Evolutionary conservation across 2,113 vertebrate species (phyloP).

Genomic region (cattle (Bos taurus)): DNA sequence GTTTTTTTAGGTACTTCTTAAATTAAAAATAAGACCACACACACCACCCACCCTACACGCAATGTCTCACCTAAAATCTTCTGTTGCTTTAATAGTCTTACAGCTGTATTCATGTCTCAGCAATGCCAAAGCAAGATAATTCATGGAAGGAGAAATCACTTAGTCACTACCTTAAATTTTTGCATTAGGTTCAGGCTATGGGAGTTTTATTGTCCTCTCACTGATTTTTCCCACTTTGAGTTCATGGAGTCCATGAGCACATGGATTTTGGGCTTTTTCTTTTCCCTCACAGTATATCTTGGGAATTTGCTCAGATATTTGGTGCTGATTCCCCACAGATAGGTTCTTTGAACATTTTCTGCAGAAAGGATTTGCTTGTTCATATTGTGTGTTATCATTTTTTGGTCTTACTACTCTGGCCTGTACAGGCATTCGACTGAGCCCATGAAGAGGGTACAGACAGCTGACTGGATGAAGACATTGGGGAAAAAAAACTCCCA

Average conservation of each 20-base stretch:
- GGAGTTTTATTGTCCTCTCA: neutral
- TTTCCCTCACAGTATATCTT: neutral
- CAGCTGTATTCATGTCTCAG: neutral
- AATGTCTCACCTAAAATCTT: neutral
- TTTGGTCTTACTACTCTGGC: neutral
- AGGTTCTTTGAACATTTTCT: neutral
- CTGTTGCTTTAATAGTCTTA: neutral
- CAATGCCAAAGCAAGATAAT: neutral
- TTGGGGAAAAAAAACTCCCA: conserved; percentile 48
- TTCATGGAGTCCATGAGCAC: neutral
- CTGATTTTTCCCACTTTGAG: neutral
- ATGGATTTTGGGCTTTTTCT: neutral
- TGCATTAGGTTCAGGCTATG: neutral
- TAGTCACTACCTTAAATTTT: neutral
- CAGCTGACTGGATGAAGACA: conserved; percentile 51
- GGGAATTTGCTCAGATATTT: neutral
- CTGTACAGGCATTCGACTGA: neutral
- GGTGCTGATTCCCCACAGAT: neutral
- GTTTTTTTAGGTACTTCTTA: neutral
- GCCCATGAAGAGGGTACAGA: neutral
- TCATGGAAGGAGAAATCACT: neutral
- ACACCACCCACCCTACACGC: neutral
- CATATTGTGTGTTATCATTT: neutral
- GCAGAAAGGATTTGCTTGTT: conserved; percentile 8
- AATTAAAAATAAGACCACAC: conserved; percentile 14